Base-by-base conservation (phyloP, 2,888 invertebrate species). In the Thereva unica region DNA sequence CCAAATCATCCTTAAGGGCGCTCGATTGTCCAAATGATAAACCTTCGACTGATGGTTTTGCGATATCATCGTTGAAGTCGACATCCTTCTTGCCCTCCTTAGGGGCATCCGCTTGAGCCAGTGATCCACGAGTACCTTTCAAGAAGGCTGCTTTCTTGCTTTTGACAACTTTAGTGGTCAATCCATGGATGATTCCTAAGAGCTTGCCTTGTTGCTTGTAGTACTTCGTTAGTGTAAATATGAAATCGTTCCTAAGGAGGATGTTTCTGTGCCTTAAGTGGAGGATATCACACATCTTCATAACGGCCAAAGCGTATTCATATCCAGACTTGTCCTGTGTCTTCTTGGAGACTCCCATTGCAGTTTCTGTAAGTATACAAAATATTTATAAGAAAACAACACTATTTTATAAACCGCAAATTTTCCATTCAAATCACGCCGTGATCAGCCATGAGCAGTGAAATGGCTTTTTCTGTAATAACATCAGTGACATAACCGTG, bases 241-340 rank as follows among this genome's bases (percentile, higher is more conserved):
- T 80, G 75, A 90, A 82, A 75, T 93, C 91, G 7, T 90, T 89
- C 75, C 91, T 85, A 66, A 92, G 82, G 87, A 92, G 91, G 63
- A 91, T 80, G 79, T 89, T 90, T 40, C 91, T 90, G 74, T 92
- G 92, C 73, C 93, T 88, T 69, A 91, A 81, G 75, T 93, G 92
- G 0, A 93, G 85, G 73, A 93, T 92, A 74, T 92, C 91, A 74
- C 91, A 92, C 91, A 93, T 91, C 76, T 92, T 91, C 92, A 92
- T 92, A 4, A 93, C 92, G 70, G 92, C 92, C 87, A 91, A 87
- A 0, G 92, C 92, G 74, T 92, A 93, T 79, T 92, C 92, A 74
- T 87, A 90, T 45, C 92, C 91, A 70, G 90, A 91, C 76, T 87
- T 87, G 72, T 89, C 90, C 80, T 92, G 92, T 0, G 92, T 91